These are phyloP conservation scores for Drosophila subobscura DNA, from an alignment of 1,140 invertebrate species.

Conservation along the genomic window DNA sequence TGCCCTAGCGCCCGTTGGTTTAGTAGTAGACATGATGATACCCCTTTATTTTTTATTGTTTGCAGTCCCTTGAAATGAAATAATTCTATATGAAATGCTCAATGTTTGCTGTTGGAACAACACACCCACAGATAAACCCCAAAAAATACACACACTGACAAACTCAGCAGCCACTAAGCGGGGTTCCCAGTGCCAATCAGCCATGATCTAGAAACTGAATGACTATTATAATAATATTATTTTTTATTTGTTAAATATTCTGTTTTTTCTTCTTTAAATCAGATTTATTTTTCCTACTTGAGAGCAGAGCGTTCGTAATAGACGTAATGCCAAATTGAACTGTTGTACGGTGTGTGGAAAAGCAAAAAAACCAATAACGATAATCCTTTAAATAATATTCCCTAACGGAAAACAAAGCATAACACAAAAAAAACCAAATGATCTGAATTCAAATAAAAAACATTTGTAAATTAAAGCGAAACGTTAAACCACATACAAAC, in stretches of 20 bases:
- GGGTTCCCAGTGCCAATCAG: constrained; percentile 69
- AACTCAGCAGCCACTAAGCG: constrained; percentile 26
- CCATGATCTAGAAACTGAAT: constrained; percentile 46
- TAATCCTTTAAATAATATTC: constrained; percentile 38
- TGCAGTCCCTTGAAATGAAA: constrained; percentile 43
- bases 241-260: constrained; percentile 45
- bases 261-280: constrained; percentile 28
- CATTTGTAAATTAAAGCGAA: constrained; percentile 61
- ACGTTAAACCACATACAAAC: constrained; percentile 23
- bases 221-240: constrained; percentile 28
- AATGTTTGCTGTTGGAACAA: constrained; percentile 60
- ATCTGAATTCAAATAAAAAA: constrained; percentile 63
- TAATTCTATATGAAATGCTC: constrained; percentile 67
- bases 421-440: constrained; percentile 71
- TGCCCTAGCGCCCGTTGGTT: constrained; percentile 63
- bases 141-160: constrained; percentile 13
- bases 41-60: constrained; percentile 48
- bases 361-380: constrained; percentile 26
- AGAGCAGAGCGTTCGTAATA: constrained; percentile 56
- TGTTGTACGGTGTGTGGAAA: constrained; percentile 66
- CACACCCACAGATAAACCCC: constrained; percentile 10
- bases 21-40: constrained; percentile 51
- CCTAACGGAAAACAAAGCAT: constrained; percentile 52
- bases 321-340: constrained; percentile 62
- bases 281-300: constrained; percentile 59